A percentile compares a stretch with the other conserved stretches of the same genome.
Conservation (phyloP, 2,113 vertebrate species). For the Lophotis ruficrista region DNA sequence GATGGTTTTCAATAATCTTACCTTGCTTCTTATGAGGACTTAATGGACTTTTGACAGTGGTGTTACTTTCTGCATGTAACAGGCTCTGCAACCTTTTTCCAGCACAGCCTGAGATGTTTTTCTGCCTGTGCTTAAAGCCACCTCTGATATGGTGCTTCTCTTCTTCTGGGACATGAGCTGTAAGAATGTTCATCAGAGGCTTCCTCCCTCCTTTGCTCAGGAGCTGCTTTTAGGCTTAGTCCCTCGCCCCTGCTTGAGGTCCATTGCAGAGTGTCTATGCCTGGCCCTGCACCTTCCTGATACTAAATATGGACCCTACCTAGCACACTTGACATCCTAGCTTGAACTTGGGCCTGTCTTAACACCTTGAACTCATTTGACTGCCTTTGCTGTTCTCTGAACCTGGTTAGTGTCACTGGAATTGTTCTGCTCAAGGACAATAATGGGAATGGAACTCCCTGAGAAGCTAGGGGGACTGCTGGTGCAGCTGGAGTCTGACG, state of each 20-base stretch:
- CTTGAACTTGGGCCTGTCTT: background rate
- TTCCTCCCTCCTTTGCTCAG: background rate
- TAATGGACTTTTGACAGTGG: background rate
- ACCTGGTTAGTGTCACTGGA: background rate
- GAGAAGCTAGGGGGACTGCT: background rate
- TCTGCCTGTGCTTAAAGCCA: background rate
- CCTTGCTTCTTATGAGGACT: background rate
- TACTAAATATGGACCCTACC: background rate
- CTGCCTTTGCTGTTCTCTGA: background rate
- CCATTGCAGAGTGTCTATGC: background rate
- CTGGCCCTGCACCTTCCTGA: background rate
- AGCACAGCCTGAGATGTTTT: background rate
- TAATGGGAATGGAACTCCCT: background rate
- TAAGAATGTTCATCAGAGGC: background rate
- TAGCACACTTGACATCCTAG: background rate
- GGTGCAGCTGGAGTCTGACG: rapidly evolving
- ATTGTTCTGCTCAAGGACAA: background rate
- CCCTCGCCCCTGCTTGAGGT: background rate
- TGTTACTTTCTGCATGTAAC: background rate
- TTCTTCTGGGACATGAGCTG: background rate
- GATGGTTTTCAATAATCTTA: background rate
- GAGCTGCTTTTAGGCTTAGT: background rate
- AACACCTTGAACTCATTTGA: background rate
- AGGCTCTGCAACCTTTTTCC: background rate
- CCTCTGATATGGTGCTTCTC: background rate